Evolutionary conservation across 2,113 vertebrate genomes (phyloP).

Genomic region (Prionailurus bengalensis): DNA sequence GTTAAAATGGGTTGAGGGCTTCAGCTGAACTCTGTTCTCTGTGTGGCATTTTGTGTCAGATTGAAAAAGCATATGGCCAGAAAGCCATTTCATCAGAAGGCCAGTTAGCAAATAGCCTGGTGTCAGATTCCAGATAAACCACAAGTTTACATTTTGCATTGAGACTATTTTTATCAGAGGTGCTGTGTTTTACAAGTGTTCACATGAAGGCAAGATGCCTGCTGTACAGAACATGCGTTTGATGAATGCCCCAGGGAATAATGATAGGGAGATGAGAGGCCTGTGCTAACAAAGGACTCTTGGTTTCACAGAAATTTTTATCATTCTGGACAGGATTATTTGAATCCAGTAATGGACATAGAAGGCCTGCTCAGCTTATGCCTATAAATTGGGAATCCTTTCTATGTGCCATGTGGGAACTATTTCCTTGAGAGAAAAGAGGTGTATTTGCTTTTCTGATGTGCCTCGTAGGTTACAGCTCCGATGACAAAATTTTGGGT

Average conservation of each 20-base stretch:
- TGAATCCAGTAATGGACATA: slow-evolving; percentile 31
- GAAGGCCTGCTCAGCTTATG: not conserved
- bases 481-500: not conserved
- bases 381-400: not conserved
- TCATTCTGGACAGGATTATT: slow-evolving; percentile 40
- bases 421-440: not conserved
- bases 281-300: slow-evolving; percentile 54
- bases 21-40: not conserved
- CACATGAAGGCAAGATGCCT: slow-evolving; percentile 2
- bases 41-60: slow-evolving; percentile 33
- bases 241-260: slow-evolving; percentile 9
- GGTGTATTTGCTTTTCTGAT: not conserved
- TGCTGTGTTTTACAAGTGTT: slow-evolving; percentile 49
- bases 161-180: slow-evolving; percentile 52
- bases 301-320: slow-evolving; percentile 46
- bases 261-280: not conserved
- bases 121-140: slow-evolving; percentile 65
- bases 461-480: not conserved
- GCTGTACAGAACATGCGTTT: not conserved
- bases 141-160: slow-evolving; percentile 48
- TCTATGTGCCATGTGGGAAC: not conserved
- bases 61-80: slow-evolving; percentile 34
- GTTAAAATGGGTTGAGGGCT: not conserved
- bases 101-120: slow-evolving; percentile 36
- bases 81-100: not conserved